A percentile compares a stretch with the other conserved stretches of the same genome.
phyloP scores from a whole-genome alignment of 2,797 vertebrate species.

The Falco novaeseelandiae region DNA sequence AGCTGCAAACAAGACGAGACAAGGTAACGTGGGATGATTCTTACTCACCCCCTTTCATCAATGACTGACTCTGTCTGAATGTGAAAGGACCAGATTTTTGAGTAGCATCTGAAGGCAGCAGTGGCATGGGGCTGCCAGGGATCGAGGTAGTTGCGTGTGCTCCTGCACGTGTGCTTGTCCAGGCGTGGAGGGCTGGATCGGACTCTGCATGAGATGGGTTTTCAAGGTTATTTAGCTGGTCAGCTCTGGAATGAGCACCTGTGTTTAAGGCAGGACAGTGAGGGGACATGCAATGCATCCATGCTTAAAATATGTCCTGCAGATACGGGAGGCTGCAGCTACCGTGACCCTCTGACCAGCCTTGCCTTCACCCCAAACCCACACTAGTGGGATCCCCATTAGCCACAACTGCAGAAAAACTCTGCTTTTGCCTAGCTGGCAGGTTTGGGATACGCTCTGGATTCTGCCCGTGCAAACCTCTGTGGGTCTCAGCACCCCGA shows the following conservation, averaged over 20 bases:
- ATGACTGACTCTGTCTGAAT: conserved; percentile 36
- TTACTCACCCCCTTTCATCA: not conserved
- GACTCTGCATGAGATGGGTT: not conserved
- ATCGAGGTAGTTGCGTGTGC: not conserved
- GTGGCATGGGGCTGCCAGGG: rapidly evolving
- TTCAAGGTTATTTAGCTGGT: not conserved
- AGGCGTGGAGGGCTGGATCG: not conserved
- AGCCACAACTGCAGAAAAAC: not conserved
- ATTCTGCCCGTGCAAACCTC: not conserved
- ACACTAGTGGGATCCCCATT: not conserved
- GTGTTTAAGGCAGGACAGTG: not conserved
- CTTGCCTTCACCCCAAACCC: not conserved
- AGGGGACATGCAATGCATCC: rapidly evolving
- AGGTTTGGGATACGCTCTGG: not conserved
- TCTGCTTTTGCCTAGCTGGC: not conserved
- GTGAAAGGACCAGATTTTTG: conserved; percentile 25
- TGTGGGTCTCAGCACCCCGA: rapidly evolving
- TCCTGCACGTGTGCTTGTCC: not conserved
- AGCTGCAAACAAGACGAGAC: not conserved
- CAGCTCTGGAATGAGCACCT: not conserved
- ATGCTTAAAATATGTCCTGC: not conserved
- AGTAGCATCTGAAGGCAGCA: not conserved
- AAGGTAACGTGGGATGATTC: not conserved
- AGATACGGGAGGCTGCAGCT: not conserved
- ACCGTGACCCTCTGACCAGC: not conserved